phyloP scores from a whole-genome alignment of 2,888 invertebrate genomes.

The Pterostichus niger region DNA sequence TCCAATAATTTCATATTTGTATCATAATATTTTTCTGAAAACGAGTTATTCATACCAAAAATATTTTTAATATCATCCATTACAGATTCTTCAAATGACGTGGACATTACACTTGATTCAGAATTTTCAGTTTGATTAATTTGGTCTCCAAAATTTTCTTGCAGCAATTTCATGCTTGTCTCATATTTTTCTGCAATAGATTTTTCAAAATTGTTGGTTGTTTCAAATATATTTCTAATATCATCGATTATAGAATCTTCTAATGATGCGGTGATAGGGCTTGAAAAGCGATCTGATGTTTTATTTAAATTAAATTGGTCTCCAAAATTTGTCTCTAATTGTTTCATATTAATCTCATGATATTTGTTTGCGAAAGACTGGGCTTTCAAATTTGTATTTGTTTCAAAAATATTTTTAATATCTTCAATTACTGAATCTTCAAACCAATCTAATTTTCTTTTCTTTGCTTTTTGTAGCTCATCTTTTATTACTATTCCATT shows the following conservation, averaged over 20 bases:
- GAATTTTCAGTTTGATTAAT: not conserved
- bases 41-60: not conserved
- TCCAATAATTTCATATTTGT: slow-evolving; percentile 10
- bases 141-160: not conserved
- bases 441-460: too few species aligned
- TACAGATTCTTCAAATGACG: not conserved
- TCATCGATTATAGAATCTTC: slow-evolving; percentile 15
- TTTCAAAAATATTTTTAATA: slow-evolving; percentile 2
- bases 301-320: too few species aligned
- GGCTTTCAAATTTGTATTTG: too few species aligned
- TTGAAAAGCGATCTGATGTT: not conserved
- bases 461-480: too few species aligned
- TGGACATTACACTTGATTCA: not conserved
- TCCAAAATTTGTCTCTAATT: too few species aligned
- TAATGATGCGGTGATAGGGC: not conserved
- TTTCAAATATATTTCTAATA: slow-evolving; percentile 28
- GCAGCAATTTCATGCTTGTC: slow-evolving; percentile 10
- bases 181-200: slow-evolving; percentile 13
- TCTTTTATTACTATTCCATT: too few species aligned
- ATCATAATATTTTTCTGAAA: not conserved
- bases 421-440: not conserved
- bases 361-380: too few species aligned
- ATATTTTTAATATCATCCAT: slow-evolving; percentile 12
- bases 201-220: slow-evolving; percentile 20
- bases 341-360: too few species aligned